Conservation (phyloP, 64 coral and sea anemone species). For the Astreopora myriophthalma region DNA sequence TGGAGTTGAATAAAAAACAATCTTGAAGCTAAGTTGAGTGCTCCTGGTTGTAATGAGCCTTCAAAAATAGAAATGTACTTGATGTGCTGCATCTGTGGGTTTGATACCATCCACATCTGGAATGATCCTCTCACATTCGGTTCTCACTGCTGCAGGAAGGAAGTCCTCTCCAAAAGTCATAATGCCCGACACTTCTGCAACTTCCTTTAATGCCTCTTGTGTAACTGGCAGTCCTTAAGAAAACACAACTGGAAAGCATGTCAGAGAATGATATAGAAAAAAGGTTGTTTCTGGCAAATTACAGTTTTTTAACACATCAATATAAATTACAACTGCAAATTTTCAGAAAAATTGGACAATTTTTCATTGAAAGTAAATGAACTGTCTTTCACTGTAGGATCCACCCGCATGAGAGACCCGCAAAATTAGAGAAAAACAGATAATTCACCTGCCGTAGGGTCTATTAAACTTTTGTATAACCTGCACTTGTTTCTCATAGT, state of each 20-base stretch:
- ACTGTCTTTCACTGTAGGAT: conserved; percentile 1
- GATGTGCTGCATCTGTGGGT: conserved; percentile 64
- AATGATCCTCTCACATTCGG: conserved; percentile 70
- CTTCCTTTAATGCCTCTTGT: conserved; percentile 65
- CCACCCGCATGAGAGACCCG: neutral
- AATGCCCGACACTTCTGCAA: conserved; percentile 45
- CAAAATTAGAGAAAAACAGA: conserved; percentile 4
- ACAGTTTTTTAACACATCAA: conserved; percentile 14
- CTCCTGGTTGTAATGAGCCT: conserved; percentile 44
- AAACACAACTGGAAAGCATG: conserved; percentile 19
- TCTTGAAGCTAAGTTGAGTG: neutral
- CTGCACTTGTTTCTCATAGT: neutral
- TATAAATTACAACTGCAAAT: conserved; percentile 6
- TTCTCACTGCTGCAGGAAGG: conserved; percentile 51
- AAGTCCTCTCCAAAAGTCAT: conserved; percentile 57
- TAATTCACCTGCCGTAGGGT: neutral
- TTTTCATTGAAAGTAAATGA: neutral
- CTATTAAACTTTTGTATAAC: neutral
- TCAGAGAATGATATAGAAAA: neutral
- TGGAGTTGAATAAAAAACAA: too few species aligned
- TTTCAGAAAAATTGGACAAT: neutral
- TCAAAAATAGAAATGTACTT: conserved; percentile 66
- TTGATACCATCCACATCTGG: conserved; percentile 65
- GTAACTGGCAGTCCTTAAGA: conserved; percentile 43
- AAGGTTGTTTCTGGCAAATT: neutral